Evolutionary conservation across 1,140 invertebrate genomes (phyloP).

Genomic region (Drosophila tristis): DNA sequence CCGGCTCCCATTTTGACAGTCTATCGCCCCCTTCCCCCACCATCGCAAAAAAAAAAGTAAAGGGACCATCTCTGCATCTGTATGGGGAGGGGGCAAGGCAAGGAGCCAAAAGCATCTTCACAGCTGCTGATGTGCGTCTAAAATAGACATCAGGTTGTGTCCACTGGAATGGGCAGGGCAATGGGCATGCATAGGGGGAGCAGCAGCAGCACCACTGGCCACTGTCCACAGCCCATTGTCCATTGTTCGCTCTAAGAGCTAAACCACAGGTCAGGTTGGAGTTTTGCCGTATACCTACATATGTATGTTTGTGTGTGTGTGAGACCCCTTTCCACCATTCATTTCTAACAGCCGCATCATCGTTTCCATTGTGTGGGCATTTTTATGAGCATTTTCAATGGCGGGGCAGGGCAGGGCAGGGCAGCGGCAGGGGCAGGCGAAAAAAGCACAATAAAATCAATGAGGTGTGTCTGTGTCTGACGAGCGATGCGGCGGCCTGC

Average conservation of each 20-base stretch:
- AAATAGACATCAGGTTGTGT: conserved; percentile 76
- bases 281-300: neutral
- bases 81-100: conserved; percentile 30
- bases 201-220: too few species aligned
- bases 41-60: conserved; percentile 16
- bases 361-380: conserved; percentile 80
- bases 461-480: conserved; percentile 69
- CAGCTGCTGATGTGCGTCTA: conserved; percentile 40
- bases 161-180: conserved; percentile 38
- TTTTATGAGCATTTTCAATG: conserved; percentile 81
- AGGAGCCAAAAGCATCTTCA: conserved; percentile 32
- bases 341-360: conserved; percentile 64
- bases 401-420: neutral
- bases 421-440: conserved; percentile 12
- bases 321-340: conserved; percentile 18
- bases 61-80: neutral
- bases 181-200: neutral
- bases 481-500: conserved; percentile 10
- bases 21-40: conserved; percentile 8
- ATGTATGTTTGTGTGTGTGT: too few species aligned
- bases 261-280: conserved; percentile 34
- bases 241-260: conserved; percentile 23
- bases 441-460: conserved; percentile 82
- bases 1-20: conserved; percentile 37
- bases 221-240: conserved; percentile 42